These are phyloP conservation scores for Cololabis saira DNA, from an alignment of 2,113 vertebrate genomes.

Conservation along the genomic window DNA sequence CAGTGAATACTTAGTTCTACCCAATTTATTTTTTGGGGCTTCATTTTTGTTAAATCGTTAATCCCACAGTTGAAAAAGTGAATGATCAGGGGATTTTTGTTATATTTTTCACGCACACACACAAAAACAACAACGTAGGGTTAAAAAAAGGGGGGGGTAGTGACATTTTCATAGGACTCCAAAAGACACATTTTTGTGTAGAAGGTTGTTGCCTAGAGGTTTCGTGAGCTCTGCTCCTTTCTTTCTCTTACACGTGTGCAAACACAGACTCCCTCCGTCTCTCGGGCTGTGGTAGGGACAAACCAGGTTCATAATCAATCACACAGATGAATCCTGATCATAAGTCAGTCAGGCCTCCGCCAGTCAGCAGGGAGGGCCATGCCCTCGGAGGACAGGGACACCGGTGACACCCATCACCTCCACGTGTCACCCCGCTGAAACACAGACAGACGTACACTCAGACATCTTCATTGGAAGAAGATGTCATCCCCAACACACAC, in stretches of 20 bases:
- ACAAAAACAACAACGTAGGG: no score
- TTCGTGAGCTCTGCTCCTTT: no score
- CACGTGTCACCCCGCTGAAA: constrained; percentile 67
- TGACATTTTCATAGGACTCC: no score
- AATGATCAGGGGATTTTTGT: no score
- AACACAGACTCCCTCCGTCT: constrained; percentile 11
- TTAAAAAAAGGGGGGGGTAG: no score
- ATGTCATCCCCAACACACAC: constrained; percentile 2
- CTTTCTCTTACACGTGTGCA: background rate
- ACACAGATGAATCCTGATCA: constrained; percentile 76
- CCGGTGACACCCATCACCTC: constrained; percentile 74
- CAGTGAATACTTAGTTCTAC: no score
- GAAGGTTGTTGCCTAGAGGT: no score
- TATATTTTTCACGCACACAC: no score
- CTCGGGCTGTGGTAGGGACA: constrained; percentile 41
- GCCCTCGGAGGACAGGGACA: constrained; percentile 67
- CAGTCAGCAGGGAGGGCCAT: constrained; percentile 64
- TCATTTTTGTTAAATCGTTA: no score
- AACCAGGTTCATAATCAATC: constrained; percentile 71
- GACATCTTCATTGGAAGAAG: constrained; percentile 58
- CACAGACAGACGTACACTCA: constrained; percentile 47
- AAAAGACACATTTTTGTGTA: no score
- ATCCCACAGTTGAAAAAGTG: no score
- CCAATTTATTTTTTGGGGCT: no score
- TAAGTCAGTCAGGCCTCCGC: constrained; percentile 75